Base-by-base conservation (phyloP, 2,888 invertebrate species). In the Drosophila macrothrix region DNA sequence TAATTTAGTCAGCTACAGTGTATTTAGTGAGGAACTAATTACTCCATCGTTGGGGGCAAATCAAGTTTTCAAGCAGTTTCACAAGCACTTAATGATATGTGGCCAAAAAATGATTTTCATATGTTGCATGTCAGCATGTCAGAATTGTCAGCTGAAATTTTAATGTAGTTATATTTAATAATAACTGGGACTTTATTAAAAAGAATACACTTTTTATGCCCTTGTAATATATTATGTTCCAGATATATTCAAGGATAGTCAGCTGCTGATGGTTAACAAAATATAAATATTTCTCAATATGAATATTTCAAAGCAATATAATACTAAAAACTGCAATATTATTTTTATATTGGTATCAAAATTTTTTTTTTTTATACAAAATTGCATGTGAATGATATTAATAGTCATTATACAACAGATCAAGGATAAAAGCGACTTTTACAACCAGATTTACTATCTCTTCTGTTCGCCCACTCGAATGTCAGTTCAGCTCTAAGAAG, bases 401-500 rank as follows among this genome's bases (percentile, higher is more conserved):
- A 41, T 4, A 41, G 43, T 63, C 33, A 54, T 59, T 14, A 46
- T 28, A 33, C 28, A 19, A 33, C 28, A 19, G 61, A 28, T 28
- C 43, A 53, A 37, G 28, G 46, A 64, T 75, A 52, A 52, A 50
- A 41, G 25, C 12, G 16, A 41, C 49, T 65, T 60, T n/a, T 39
- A 60, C 6, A 43, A 52, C 28, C 55, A 56, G 39, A 62, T 61
- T 50, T 46, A 49, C 76, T 29, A 67, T 79, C 62, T 60, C 66
- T 71, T 71, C 54, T 76, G 60, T 4, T 22, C 16, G 9, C 46
- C 22, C 56, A 62, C 52, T 49, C 22, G 37, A 65, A 52, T 59
- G 33, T 39, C 69, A 28, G 31, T 29, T 43, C 68, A 29, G 28
- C 28, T 2, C 22, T 25, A 22, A 49, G 29, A 41, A 37, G 37